Conservation (phyloP, 1,140 invertebrate species). For the Trypoxylus dichotomus region DNA sequence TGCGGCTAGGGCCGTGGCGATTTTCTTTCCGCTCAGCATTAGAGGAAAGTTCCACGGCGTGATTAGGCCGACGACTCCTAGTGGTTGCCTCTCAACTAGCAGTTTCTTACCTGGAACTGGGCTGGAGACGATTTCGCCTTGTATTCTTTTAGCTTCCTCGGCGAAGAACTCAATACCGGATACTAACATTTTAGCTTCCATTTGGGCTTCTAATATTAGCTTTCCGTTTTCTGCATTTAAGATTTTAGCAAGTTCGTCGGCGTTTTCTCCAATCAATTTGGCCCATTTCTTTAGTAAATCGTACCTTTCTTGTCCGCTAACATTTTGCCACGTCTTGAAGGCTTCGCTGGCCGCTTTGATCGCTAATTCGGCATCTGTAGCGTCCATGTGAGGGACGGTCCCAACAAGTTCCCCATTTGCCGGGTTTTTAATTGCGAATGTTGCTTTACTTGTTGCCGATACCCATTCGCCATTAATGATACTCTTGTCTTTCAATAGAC, state of each 20-base stretch:
- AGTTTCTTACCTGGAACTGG: slow-evolving; percentile 77
- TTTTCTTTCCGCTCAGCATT: slow-evolving; percentile 98
- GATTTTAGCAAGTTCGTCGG: slow-evolving; percentile 77
- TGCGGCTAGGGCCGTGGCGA: slow-evolving; percentile 86
- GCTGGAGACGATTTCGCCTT: slow-evolving; percentile 85
- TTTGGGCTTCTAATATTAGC: slow-evolving; percentile 83
- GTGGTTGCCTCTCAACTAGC: slow-evolving; percentile 82
- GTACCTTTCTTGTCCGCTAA: slow-evolving; percentile 77
- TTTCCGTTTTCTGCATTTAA: slow-evolving; percentile 92
- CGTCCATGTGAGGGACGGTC: slow-evolving; percentile 84
- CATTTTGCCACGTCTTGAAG: slow-evolving; percentile 76
- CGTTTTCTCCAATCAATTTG: slow-evolving; percentile 73
- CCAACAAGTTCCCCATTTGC: slow-evolving; percentile 73
- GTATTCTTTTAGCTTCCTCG: slow-evolving; percentile 87
- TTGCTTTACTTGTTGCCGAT: slow-evolving; percentile 62
- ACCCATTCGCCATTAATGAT: slow-evolving; percentile 83
- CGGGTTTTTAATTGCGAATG: slow-evolving; percentile 77
- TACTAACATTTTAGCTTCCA: slow-evolving; percentile 90
- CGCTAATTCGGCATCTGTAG: slow-evolving; percentile 70
- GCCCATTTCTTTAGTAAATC: slow-evolving; percentile 74
- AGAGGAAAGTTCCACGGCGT: slow-evolving; percentile 99
- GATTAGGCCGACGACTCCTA: slow-evolving; percentile 93
- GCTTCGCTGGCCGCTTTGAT: slow-evolving; percentile 75
- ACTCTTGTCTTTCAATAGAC: slow-evolving; percentile 62
- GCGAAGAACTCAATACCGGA: slow-evolving; percentile 96